Evolutionary conservation across 2,797 vertebrate species (phyloP).

Genomic region (Dendrocincla fuliginosa): DNA sequence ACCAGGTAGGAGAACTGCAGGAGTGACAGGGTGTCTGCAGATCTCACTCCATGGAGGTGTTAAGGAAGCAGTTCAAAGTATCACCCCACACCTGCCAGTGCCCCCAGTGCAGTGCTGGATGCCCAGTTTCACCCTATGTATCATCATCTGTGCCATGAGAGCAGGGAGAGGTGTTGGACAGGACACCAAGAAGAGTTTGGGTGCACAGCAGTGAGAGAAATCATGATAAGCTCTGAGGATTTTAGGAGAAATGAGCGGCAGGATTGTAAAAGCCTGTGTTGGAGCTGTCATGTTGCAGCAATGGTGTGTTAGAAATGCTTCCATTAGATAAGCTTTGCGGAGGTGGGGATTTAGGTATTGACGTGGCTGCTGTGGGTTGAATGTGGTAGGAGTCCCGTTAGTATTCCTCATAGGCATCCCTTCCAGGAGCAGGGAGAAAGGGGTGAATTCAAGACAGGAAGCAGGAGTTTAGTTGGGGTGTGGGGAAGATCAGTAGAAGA

Average conservation of each 20-base stretch:
- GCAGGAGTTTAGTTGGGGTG: not conserved
- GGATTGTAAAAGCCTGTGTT: not conserved
- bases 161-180: not conserved
- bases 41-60: not conserved
- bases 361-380: not conserved
- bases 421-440: not conserved
- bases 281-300: not conserved
- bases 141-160: not conserved
- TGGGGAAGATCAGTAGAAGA: not conserved
- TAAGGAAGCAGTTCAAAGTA: not conserved
- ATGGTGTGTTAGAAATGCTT: not conserved
- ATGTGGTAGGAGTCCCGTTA: not conserved
- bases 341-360: not conserved
- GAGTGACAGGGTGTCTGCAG: not conserved
- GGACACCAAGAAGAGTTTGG: not conserved
- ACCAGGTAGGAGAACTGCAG: conserved; percentile 13
- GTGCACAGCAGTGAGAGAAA: not conserved
- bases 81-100: not conserved
- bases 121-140: not conserved
- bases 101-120: not conserved
- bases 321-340: not conserved
- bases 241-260: not conserved
- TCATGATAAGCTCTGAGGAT: accelerated
- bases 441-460: not conserved
- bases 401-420: not conserved